Evolutionary conservation across 2,888 invertebrate genomes (phyloP), one percentile per base, ranked within the genome.

Genomic region (Dynastes hyllus): DNA sequence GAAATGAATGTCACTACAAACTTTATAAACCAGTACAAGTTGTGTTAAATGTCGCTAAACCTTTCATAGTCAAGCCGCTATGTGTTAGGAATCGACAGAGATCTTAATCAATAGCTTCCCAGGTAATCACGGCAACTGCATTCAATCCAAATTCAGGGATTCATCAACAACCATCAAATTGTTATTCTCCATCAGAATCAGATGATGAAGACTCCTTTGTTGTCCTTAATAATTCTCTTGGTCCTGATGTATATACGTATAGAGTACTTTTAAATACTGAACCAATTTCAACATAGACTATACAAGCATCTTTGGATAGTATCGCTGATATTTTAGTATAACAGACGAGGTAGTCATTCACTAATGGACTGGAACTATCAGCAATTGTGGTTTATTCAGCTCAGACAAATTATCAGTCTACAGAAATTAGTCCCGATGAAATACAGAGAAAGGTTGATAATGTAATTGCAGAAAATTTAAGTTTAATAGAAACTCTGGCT

Each of bases 401-500:
- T 5, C 67, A 22, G 65, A 51, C 8, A 11, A 58, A 45, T 55
- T 55, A 51, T 67, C 55, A 65, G 11, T 76, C 76, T 11, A 61
- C 77, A 27, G 79, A 78, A 22, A 70, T 83, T 37, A 82, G 80
- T 77, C 81, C 84, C 6, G 85, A 86, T 63, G 87, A 88, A 81
- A 84, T 87, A 65, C 86, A 87, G 61, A 83, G 83, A 50, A 86
- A 86, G 79, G 84, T 88, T 13, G 84, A 86, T 65, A 82, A 83
- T 71, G 71, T 88, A 13, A 81, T 87, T 32, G 82, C 84, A 45
- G 88, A 88, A 80, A 88, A 87, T 80, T 73, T 81, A 11, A 83
- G 84, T 3, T 53, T 16, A 53, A 16, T 91, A 85, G 93, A 93
- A 82, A 93, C 93, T 0, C 86, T 94, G 53, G 90, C 91, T 27